Conservation (phyloP, 2,113 vertebrate genomes). For the Actinemys pallida region DNA sequence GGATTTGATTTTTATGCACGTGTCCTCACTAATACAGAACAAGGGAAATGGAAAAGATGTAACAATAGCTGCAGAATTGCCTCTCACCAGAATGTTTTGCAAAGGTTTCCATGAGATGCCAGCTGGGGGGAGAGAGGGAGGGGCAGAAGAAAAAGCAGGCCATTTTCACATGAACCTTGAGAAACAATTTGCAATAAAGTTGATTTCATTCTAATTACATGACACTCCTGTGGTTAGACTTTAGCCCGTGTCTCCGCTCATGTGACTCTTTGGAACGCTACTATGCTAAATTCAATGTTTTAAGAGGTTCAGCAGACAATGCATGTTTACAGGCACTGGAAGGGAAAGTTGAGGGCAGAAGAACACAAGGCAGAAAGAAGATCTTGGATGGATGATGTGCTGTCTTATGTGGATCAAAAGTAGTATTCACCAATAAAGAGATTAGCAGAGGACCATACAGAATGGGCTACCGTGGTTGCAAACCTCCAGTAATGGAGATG, state of each 20-base stretch:
- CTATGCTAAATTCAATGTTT: background rate
- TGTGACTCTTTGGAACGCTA: background rate
- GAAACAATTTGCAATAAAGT: background rate
- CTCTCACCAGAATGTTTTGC: background rate
- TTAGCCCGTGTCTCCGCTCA: background rate
- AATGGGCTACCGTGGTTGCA: background rate
- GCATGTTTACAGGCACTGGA: background rate
- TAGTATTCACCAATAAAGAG: background rate
- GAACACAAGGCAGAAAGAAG: background rate
- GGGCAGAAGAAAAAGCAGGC: background rate
- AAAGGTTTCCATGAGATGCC: background rate
- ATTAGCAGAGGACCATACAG: background rate
- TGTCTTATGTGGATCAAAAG: background rate
- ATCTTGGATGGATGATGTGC: background rate
- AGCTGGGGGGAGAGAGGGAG: background rate
- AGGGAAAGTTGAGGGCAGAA: background rate
- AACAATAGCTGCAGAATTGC: background rate
- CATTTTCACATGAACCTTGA: background rate
- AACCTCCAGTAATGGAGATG: background rate
- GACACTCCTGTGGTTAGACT: background rate
- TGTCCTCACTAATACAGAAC: background rate
- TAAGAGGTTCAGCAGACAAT: background rate
- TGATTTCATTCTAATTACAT: background rate
- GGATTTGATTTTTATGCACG: background rate
- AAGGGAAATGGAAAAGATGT: background rate